phyloP scores from a whole-genome alignment of 2,113 vertebrate species.

The Ammospiza caudacuta region DNA sequence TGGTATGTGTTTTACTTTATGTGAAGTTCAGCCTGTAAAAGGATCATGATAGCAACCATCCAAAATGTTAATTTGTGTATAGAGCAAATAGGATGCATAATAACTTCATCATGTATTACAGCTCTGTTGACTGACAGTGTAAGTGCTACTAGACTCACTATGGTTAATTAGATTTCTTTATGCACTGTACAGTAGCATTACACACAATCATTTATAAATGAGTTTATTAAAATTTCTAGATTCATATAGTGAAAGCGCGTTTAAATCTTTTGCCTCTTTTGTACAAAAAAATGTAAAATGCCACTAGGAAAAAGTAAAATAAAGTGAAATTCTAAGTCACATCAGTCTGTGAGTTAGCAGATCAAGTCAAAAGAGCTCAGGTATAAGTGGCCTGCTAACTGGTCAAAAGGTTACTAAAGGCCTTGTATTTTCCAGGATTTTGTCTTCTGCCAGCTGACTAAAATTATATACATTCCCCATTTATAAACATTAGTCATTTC shows the following conservation, averaged over 20 bases:
- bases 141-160: conserved; percentile 31
- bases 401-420: background rate
- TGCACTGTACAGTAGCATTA: background rate
- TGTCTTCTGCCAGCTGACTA: background rate
- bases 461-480: background rate
- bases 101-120: conserved; percentile 49
- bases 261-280: background rate
- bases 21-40: conserved; percentile 51
- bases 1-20: conserved; percentile 48
- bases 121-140: conserved; percentile 52
- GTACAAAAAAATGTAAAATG: background rate
- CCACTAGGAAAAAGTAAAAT: background rate
- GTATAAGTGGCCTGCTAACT: background rate
- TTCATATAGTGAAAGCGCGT: background rate
- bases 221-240: background rate
- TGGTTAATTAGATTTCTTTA: conserved; percentile 61
- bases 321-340: background rate
- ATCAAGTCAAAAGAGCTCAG: background rate
- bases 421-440: background rate
- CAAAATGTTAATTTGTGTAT: conserved; percentile 68
- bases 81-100: conserved; percentile 48
- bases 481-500: background rate
- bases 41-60: conserved; percentile 35
- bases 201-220: conserved; percentile 20
- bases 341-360: background rate